Evolutionary conservation across 2,888 invertebrate genomes (phyloP), one percentile per base, ranked within the genome.

Genomic region (Eumerus sabulonum): DNA sequence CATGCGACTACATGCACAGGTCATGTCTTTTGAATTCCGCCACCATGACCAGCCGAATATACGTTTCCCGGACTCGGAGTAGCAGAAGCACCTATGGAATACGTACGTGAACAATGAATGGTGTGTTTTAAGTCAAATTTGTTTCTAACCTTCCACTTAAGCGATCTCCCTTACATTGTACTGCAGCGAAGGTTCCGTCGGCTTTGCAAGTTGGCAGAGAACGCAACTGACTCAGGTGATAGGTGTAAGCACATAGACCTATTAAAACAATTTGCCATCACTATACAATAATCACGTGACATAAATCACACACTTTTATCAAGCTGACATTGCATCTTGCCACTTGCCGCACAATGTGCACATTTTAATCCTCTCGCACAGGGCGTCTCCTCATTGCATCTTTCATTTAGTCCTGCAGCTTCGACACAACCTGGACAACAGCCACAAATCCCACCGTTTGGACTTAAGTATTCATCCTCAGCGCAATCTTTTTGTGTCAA

Each of bases 11-110:
- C 93, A 93, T 51, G 92, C 93, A 45, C 83, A 84, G 9, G 83
- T 92, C 93, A 93, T 93, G 63, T 92, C 90, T 62, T 87, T 87
- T 2, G 91, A 90, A 64, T 91, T 88, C 38, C 86, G 87, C 84
- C 90, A 90, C 91, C 92, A 92, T 84, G 91, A 91, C 89, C 92
- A 91, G 83, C 94, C 93, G 88, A 92, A 93, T 86, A 93, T 91
- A 86, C 93, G 90, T 44, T 89, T 89, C 44, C 93, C 93, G 56
- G 87, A 84, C 82, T 88, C 88, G 86, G 91, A 90, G 66, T 90
- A 91, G 87, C 94, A 94, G 86, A 93, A 93, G 88, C 94, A 94
- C 87, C 93, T 92, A 40, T 40, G 7, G 1, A 44, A 44, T 4
- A 16, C 16, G n/a, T n/a, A n/a, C n/a, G n/a, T n/a, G n/a, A n/a